Evolutionary conservation across 1,140 invertebrate species (phyloP).

Genomic region (Aphaenogaster ashmeadi): DNA sequence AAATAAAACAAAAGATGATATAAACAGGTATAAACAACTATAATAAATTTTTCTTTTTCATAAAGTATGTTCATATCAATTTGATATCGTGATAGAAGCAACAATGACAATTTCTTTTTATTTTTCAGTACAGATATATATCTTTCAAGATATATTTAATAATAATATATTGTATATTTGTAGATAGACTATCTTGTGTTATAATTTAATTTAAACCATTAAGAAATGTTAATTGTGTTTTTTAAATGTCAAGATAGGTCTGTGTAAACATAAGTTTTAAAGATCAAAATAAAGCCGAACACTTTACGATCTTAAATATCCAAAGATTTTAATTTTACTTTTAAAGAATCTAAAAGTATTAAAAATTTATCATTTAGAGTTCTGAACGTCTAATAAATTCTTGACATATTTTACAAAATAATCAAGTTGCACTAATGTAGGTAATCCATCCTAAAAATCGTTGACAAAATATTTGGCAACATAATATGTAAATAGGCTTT

Average conservation of each 20-base stretch:
- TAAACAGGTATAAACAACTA: too few species aligned
- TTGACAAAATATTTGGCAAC: slow-evolving; percentile 46
- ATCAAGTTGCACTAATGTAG: slow-evolving; percentile 22
- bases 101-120: too few species aligned
- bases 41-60: too few species aligned
- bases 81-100: too few species aligned
- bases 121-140: neutral
- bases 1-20: too few species aligned
- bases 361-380: slow-evolving; percentile 9
- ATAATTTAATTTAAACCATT: neutral
- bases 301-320: neutral
- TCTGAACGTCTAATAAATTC: slow-evolving; percentile 11
- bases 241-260: neutral
- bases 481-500: slow-evolving; percentile 57
- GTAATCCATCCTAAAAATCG: slow-evolving; percentile 33
- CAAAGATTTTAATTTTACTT: neutral
- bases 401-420: slow-evolving; percentile 42
- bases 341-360: slow-evolving; percentile 20
- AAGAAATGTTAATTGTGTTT: neutral
- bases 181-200: neutral
- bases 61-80: too few species aligned
- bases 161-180: neutral
- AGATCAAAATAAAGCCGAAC: neutral
- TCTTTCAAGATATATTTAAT: neutral
- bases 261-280: neutral